phyloP scores from a whole-genome alignment of 1,140 invertebrate genomes.

The Holotrichia oblita region DNA sequence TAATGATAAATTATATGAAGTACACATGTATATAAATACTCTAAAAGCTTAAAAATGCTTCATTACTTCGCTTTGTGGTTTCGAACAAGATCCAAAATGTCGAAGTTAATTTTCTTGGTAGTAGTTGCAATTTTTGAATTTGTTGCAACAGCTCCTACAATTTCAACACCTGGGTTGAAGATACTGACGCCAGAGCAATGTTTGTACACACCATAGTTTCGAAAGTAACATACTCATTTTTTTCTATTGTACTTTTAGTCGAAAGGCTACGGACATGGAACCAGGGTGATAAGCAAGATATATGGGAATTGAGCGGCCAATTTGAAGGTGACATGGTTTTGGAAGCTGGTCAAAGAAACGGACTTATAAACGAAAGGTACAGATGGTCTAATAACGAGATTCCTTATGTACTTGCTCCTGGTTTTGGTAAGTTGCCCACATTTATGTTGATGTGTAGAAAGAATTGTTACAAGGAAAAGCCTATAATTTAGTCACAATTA shows the following conservation, averaged over 20 bases:
- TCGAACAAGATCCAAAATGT: not conserved
- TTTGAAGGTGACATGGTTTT: constrained; percentile 65
- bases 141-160: too few species aligned
- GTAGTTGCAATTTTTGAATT: not conserved
- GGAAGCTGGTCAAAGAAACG: constrained; percentile 59
- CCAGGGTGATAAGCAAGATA: constrained; percentile 44
- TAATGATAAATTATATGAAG: too few species aligned
- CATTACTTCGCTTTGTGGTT: too few species aligned
- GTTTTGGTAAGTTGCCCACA: constrained; percentile 45
- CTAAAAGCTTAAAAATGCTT: too few species aligned
- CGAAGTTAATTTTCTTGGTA: not conserved
- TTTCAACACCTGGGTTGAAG: not conserved
- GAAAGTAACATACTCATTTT: not conserved
- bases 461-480: too few species aligned
- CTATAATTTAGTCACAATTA: too few species aligned
- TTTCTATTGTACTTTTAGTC: constrained; percentile 12
- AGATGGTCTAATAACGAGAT: constrained; percentile 59
- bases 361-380: constrained; percentile 59
- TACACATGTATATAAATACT: not conserved
- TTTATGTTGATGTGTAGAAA: too few species aligned
- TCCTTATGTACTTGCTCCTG: constrained; percentile 55
- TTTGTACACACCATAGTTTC: not conserved
- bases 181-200: not conserved
- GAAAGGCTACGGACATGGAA: constrained; percentile 39
- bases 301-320: too few species aligned